phyloP scores from a whole-genome alignment of 2,888 invertebrate species.

The Colletes collaris region DNA sequence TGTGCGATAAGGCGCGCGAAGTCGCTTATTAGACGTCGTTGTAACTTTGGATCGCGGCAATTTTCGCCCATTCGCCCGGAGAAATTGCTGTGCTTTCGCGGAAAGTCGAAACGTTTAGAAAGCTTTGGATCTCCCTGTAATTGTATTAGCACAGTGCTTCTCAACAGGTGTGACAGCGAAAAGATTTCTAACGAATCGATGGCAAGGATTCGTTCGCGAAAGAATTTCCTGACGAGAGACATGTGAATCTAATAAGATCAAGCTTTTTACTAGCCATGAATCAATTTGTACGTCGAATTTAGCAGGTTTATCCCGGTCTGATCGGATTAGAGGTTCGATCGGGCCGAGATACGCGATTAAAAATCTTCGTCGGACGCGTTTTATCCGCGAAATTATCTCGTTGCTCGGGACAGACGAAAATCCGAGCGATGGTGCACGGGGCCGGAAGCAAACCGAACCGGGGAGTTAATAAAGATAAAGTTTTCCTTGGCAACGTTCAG shows the following conservation, averaged over 20 bases:
- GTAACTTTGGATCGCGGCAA: background rate
- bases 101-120: background rate
- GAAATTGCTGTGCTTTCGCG: slow-evolving; percentile 30
- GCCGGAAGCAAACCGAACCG: background rate
- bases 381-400: background rate
- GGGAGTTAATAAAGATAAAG: slow-evolving; percentile 38
- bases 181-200: too few species aligned
- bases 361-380: background rate
- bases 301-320: too few species aligned
- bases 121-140: background rate
- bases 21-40: slow-evolving; percentile 40
- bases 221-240: too few species aligned
- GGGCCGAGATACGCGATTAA: too few species aligned
- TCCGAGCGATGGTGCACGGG: background rate
- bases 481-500: slow-evolving; percentile 43
- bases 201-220: too few species aligned
- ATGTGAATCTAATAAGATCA: too few species aligned
- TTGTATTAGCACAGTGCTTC: too few species aligned
- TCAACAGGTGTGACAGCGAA: too few species aligned
- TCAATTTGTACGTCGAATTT: too few species aligned
- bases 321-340: too few species aligned
- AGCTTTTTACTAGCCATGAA: too few species aligned
- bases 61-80: slow-evolving; percentile 2
- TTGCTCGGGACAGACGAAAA: slow-evolving; percentile 9
- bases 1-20: slow-evolving; percentile 28